These are phyloP conservation scores for Daubentonia madagascariensis DNA, from an alignment of 2,113 vertebrate species.

Conservation along the genomic window DNA sequence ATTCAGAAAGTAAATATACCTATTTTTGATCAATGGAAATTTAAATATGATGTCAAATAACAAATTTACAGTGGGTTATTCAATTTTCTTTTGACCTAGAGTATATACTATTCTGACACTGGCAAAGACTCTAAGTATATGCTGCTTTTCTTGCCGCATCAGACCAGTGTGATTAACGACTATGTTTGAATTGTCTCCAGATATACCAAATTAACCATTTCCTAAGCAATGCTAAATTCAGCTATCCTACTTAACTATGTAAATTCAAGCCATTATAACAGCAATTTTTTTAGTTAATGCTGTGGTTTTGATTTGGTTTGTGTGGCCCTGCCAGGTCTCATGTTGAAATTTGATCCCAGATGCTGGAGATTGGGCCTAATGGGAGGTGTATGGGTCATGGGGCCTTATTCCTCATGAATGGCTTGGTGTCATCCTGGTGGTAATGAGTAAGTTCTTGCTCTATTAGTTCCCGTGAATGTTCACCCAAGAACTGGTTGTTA, in stretches of 20 bases:
- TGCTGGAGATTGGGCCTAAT: too few relatives aligned
- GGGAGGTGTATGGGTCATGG: too few relatives aligned
- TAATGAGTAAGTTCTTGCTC: too few relatives aligned
- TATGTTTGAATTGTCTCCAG: conserved; percentile 19
- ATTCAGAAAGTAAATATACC: not conserved
- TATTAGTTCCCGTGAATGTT: too few relatives aligned
- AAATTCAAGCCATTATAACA: not conserved
- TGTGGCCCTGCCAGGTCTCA: too few relatives aligned
- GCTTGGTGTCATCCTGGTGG: too few relatives aligned
- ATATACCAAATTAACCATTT: conserved; percentile 22
- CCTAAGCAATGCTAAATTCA: conserved; percentile 22
- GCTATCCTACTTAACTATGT: not conserved
- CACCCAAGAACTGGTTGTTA: too few relatives aligned
- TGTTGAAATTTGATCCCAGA: too few relatives aligned
- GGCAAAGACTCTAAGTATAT: conserved; percentile 19
- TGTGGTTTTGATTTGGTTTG: too few relatives aligned
- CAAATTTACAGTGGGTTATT: conserved; percentile 30
- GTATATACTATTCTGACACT: not conserved
- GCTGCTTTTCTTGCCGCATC: not conserved
- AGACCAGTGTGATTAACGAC: conserved; percentile 3
- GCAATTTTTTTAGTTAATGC: not conserved
- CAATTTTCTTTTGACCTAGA: not conserved
- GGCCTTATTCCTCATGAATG: too few relatives aligned
- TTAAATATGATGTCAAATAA: conserved; percentile 32
- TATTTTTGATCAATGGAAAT: conserved; percentile 38